These are phyloP conservation scores for Sarcophaga peregrina DNA, from an alignment of 1,140 invertebrate genomes.

Conservation along the genomic window DNA sequence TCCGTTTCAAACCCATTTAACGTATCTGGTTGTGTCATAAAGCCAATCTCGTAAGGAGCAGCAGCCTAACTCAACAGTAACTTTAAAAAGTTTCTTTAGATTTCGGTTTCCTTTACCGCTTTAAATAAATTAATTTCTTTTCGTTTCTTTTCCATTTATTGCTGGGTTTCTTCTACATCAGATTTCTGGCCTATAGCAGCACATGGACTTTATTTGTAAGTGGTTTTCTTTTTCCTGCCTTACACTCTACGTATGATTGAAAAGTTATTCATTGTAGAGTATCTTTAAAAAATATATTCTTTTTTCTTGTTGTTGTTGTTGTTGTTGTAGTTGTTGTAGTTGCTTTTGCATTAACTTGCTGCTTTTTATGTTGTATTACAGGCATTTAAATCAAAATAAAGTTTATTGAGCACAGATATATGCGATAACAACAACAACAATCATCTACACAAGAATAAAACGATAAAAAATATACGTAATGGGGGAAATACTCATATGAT, in stretches of 20 bases:
- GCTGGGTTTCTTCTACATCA: not conserved
- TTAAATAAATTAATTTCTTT: no score
- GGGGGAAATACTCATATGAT: not conserved
- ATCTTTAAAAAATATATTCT: not conserved
- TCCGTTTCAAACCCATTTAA: no score
- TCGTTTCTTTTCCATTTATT: not conserved
- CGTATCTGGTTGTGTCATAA: no score
- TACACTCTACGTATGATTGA: not conserved
- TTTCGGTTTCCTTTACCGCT: no score
- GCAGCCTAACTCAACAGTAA: no score
- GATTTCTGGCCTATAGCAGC: not conserved
- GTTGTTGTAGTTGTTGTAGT: not conserved
- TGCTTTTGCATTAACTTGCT: not conserved
- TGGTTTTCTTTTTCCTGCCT: not conserved
- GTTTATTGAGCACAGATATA: constrained; percentile 3
- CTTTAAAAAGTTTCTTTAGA: no score
- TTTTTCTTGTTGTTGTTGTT: not conserved
- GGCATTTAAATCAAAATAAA: constrained; percentile 25
- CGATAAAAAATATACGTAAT: no score
- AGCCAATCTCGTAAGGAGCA: no score
- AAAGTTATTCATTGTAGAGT: constrained; percentile 9
- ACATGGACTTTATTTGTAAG: constrained; percentile 3
- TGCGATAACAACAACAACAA: no score
- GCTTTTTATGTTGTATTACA: not conserved
- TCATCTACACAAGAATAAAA: no score